Percentiles rank a stretch among this genome's conserved stretches.
Conservation (phyloP, 1,140 invertebrate genomes). For the Heliconius nattereri region DNA sequence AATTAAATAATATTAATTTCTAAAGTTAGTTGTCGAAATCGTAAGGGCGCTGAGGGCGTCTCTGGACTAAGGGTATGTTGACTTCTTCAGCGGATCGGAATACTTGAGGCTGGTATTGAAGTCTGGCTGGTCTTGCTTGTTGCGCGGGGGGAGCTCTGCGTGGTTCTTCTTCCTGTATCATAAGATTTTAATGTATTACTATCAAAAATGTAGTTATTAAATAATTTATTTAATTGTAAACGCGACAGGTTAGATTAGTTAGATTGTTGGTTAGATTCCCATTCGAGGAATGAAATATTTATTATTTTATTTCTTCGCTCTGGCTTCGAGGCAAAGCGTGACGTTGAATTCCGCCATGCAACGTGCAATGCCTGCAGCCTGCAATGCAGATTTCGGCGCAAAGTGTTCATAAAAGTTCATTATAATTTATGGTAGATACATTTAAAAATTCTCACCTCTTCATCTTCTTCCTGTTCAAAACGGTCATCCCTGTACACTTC, state of each 20-base stretch:
- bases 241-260: no score
- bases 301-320: no score
- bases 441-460: constrained; percentile 53
- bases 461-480: constrained; percentile 84
- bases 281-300: no score
- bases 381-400: no score
- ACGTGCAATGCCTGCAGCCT: no score
- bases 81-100: constrained; percentile 92
- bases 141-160: constrained; percentile 47
- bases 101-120: constrained; percentile 82
- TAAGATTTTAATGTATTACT: no score
- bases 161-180: constrained; percentile 54
- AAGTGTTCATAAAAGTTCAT: no score
- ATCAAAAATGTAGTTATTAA: no score
- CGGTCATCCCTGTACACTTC: constrained; percentile 87
- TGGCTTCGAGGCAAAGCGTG: no score
- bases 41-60: constrained; percentile 79
- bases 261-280: no score
- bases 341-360: no score
- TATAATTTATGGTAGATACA: not conserved
- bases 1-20: constrained; percentile 18
- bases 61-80: constrained; percentile 90
- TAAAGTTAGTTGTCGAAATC: constrained; percentile 72
- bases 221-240: no score
- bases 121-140: constrained; percentile 63